A percentile compares a stretch with the other conserved stretches of the same genome.
These are phyloP conservation scores for Eupithecia centaureata DNA, from an alignment of 2,888 invertebrate species.

Conservation along the genomic window DNA sequence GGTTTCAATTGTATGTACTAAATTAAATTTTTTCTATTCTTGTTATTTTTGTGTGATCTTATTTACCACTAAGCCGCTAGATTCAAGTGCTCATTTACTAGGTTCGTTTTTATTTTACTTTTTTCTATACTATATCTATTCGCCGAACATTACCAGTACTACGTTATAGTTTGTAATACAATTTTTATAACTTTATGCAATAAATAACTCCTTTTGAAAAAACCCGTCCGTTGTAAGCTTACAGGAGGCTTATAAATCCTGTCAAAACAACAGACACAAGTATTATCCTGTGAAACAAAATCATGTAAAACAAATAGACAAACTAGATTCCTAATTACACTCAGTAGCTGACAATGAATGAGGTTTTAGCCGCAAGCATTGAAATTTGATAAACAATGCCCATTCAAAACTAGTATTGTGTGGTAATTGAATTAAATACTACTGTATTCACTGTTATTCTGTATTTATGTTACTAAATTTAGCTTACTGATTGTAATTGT, in stretches of 20 bases:
- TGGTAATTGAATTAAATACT: conserved; percentile 3
- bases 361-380: neutral
- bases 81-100: too few species aligned
- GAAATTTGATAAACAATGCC: neutral
- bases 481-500: neutral
- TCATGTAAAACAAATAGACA: neutral
- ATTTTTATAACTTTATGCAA: neutral
- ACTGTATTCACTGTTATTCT: neutral
- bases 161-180: too few species aligned
- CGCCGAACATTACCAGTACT: too few species aligned
- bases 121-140: too few species aligned
- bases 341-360: neutral
- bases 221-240: neutral
- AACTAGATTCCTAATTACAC: neutral
- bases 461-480: neutral
- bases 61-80: too few species aligned
- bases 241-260: neutral
- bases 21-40: too few species aligned
- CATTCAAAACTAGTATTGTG: conserved; percentile 5
- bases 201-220: neutral
- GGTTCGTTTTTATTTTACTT: too few species aligned
- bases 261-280: too few species aligned
- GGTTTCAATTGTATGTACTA: too few species aligned
- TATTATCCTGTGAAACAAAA: too few species aligned
- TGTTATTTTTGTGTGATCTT: too few species aligned